Base-by-base conservation (phyloP, 2,797 vertebrate genomes). In the Myiotriccus ornatus region DNA sequence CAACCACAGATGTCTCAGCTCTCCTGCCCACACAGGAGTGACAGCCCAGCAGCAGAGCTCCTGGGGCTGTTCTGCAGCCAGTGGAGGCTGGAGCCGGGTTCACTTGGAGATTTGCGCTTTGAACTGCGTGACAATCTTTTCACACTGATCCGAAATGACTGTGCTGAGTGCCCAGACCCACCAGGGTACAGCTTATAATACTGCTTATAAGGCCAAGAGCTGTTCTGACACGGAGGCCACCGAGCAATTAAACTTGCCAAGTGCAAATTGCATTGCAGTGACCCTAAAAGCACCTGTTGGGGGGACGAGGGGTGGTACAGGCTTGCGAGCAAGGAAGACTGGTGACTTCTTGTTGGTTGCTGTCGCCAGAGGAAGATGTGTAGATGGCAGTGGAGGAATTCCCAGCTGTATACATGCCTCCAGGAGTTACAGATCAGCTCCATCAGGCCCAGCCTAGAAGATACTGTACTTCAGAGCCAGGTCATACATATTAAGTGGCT, bases 401-500 rank as follows among this genome's bases (percentile, higher is more conserved):
- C 37, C 17, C 1, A 1, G 17, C 28, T 56, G 8, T 71, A 74
- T 77, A 39, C 5, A 4, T 9, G 9, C 18, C 43, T 90, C 56
- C 25, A 30, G 23, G 50, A 65, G 16, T 15, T 53, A 43, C 41
- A 28, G 25, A 76, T 32, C 56, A 79, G 46, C 22, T 63, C 57
- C 55, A 15, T 22, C 65, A 62, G 34, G 41, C 18, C 56, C 41
- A 57, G 59, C n/a, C 32, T 24, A 47, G 46, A 24, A n/a, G 34
- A 10, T 60, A 64, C 24, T 69, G 47, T 14, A 3, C 11, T 77
- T 70, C 9, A n/a, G 44, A 46, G 14, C 52, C 47, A 89, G 43
- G 10, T 34, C 11, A 14, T 9, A 0, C 3, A 2, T 6, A 16
- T 17, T 4, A 37, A 64, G 20, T 8, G 10, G 1, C 8, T 76